Evolutionary conservation across 1,140 invertebrate species (phyloP), one percentile per base, ranked within the genome.

Genomic region (Solenopsis fugax): DNA sequence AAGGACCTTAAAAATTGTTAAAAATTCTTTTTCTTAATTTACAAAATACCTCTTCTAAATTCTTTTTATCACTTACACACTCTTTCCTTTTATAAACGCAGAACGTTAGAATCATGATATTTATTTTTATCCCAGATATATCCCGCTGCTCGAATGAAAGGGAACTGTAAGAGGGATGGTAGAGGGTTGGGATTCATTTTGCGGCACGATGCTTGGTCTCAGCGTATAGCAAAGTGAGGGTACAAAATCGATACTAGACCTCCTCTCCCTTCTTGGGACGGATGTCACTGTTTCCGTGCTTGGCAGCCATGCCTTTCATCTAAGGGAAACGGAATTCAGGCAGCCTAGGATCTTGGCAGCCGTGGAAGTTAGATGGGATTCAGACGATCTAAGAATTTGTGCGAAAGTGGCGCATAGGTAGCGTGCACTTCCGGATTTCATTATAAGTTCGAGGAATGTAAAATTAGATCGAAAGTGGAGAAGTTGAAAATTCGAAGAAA

Each of bases 221-320:
- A 69, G 56, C 64, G 78, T 78, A 82, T 71, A 50, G 56, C 56
- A 86, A 89, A 87, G 88, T 85, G 86, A 87, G 91, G 85, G 85
- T 93, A 76, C 85, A 87, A 92, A 92, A 93, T 94, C 93, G 93
- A 93, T 94, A 92, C 78, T 84, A 90, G 90, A 85, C 82, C 78
- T 86, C 77, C 77, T 56, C 86, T 81, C 78, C 81, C 71, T 78
- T 80, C 91, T 92, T 87, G 87, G 88, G 90, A 89, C 89, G 73
- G 75, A 87, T 93, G 89, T 93, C 91, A 92, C 92, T 92, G 91
- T 92, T 94, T 89, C 88, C 87, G 89, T 71, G 85, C 89, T 65
- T 87, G 88, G 89, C 89, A 91, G 90, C 91, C 91, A 90, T 91
- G 58, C 16, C 78, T 90, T 87, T 84, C 78, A 50, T 72, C 80